Conservation (phyloP, 2,113 vertebrate genomes). For the Epinephelus fuscoguttatus region DNA sequence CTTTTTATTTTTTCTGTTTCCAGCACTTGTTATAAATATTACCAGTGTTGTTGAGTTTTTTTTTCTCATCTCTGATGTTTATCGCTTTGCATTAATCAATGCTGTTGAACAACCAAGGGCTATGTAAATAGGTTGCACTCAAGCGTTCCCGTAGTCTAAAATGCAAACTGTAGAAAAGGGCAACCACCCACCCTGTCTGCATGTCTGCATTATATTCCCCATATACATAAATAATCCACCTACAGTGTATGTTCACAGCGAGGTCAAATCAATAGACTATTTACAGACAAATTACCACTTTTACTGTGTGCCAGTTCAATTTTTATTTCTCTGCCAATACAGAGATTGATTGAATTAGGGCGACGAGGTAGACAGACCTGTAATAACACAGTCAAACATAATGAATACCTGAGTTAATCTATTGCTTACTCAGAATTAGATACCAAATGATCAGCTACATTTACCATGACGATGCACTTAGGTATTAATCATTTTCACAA, state of each 20-base stretch:
- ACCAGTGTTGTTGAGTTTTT: conserved; percentile 62
- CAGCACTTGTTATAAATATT: conserved; percentile 66
- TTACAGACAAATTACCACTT: conserved; percentile 68
- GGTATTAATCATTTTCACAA: conserved; percentile 37
- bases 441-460: conserved; percentile 37
- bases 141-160: conserved; percentile 5
- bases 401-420: conserved; percentile 36
- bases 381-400: conserved; percentile 44
- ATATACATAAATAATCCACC: conserved; percentile 53
- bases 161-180: conserved; percentile 18
- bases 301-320: conserved; percentile 61
- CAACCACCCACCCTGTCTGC: conserved; percentile 26
- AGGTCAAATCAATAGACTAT: conserved; percentile 65
- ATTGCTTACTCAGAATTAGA: conserved; percentile 33
- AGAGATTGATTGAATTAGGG: conserved; percentile 57
- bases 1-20: conserved; percentile 70
- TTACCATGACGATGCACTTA: conserved; percentile 22
- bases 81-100: conserved; percentile 38
- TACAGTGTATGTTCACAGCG: conserved; percentile 24
- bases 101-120: conserved; percentile 18
- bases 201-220: conserved; percentile 22
- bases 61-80: conserved; percentile 37
- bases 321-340: conserved; percentile 66
- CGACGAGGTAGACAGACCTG: conserved; percentile 22
- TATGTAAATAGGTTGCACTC: conserved; percentile 21